phyloP scores from a whole-genome alignment of 2,113 vertebrate species.

The Romanogobio albipinnatus region DNA sequence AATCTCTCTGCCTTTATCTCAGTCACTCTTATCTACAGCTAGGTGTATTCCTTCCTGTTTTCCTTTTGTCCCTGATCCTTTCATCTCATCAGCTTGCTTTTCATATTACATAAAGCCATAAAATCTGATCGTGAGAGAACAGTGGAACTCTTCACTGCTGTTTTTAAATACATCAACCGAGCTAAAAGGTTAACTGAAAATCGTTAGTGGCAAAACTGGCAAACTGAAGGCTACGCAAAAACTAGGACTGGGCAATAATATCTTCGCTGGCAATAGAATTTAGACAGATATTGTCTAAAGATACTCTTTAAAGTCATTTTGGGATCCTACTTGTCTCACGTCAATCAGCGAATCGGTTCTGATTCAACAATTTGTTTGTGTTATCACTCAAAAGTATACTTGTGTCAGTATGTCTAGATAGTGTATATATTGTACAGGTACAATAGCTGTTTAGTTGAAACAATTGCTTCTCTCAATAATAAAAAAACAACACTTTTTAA shows the following conservation, averaged over 20 bases:
- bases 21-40: not conserved
- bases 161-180: not conserved
- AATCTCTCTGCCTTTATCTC: conserved; percentile 34
- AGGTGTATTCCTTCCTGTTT: conserved; percentile 9
- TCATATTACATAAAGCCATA: conserved; percentile 28
- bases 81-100: conserved; percentile 2
- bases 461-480: not conserved
- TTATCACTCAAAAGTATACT: not conserved
- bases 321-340: no score
- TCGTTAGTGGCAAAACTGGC: not conserved
- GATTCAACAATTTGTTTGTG: not conserved
- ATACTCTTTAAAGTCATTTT: not conserved
- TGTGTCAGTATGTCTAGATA: no score
- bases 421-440: no score
- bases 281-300: not conserved
- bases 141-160: not conserved
- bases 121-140: conserved; percentile 22
- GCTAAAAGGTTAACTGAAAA: not conserved
- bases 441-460: not conserved
- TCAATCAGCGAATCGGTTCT: not conserved
- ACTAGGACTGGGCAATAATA: not conserved
- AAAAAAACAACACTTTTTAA: not conserved
- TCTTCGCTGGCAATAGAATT: not conserved
- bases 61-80: not conserved
- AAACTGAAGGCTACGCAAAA: not conserved